Conservation (phyloP, 2,113 vertebrate species). For the Numenius arquata region DNA sequence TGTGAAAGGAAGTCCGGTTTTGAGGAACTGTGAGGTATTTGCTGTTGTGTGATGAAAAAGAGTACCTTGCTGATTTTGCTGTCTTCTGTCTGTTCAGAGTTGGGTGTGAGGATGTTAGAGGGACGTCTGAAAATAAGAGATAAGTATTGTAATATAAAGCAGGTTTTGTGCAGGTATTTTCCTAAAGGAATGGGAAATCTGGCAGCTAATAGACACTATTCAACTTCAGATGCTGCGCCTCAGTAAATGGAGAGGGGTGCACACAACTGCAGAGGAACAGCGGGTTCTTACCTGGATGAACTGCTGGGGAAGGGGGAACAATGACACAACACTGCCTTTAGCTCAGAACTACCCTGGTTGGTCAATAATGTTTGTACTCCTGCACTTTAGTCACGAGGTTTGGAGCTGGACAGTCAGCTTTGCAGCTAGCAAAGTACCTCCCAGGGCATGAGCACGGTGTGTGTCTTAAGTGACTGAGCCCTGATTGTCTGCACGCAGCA, state of each 20-base stretch:
- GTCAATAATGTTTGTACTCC: background rate
- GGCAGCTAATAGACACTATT: background rate
- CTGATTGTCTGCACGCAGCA: background rate
- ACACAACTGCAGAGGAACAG: background rate
- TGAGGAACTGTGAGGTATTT: slow-evolving; percentile 79
- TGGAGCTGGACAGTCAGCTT: background rate
- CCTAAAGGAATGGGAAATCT: background rate
- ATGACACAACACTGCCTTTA: background rate
- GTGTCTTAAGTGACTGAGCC: background rate
- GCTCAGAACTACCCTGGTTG: background rate
- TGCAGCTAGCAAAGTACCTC: background rate
- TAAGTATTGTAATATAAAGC: background rate
- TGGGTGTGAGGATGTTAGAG: slow-evolving; percentile 24
- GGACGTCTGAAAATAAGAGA: slow-evolving; percentile 48
- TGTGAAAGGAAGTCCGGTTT: slow-evolving; percentile 49
- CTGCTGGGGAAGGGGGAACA: background rate
- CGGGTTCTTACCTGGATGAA: background rate
- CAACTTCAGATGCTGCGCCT: background rate
- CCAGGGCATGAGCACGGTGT: background rate
- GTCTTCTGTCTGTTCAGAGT: background rate
- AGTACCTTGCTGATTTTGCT: slow-evolving; percentile 65
- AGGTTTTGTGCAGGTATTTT: background rate
- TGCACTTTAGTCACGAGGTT: background rate
- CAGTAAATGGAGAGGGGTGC: background rate
- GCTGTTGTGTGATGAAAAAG: slow-evolving; percentile 61